A percentile compares a stretch with the other conserved stretches of the same genome.
These are phyloP conservation scores for Cisticola juncidis DNA, from an alignment of 2,113 vertebrate genomes.

Conservation along the genomic window DNA sequence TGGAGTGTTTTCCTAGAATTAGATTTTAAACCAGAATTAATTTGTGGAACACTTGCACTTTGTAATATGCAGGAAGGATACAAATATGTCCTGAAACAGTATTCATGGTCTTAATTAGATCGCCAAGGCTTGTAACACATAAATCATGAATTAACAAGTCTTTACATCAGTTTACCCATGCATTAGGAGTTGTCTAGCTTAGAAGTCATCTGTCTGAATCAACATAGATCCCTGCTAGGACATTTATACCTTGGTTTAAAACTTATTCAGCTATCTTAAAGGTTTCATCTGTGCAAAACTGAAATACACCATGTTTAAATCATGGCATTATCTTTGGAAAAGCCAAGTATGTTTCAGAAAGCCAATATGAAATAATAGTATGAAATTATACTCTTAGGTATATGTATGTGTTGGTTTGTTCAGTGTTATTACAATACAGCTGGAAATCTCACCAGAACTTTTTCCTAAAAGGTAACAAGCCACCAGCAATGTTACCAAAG, in stretches of 20 bases:
- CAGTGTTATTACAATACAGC: not conserved
- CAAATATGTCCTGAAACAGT: not conserved
- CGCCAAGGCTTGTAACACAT: not conserved
- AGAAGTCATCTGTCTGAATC: not conserved
- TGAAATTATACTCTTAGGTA: not conserved
- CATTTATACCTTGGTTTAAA: not conserved
- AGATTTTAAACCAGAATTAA: not conserved
- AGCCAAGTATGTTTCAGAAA: not conserved
- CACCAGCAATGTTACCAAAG: conserved; percentile 79
- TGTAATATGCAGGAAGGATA: not conserved
- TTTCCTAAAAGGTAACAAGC: conserved; percentile 80
- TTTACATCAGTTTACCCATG: not conserved
- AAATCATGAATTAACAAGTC: not conserved
- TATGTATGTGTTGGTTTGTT: not conserved
- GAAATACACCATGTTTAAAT: not conserved
- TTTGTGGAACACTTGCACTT: not conserved
- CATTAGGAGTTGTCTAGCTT: not conserved
- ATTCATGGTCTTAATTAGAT: not conserved
- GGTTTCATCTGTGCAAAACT: not conserved
- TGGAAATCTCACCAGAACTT: not conserved
- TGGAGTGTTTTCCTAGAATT: not conserved
- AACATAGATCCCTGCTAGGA: not conserved
- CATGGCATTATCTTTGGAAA: not conserved
- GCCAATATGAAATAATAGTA: not conserved
- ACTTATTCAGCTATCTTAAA: not conserved